Conservation (phyloP, 2,888 invertebrate genomes). For the Steinernema hermaphroditum region DNA sequence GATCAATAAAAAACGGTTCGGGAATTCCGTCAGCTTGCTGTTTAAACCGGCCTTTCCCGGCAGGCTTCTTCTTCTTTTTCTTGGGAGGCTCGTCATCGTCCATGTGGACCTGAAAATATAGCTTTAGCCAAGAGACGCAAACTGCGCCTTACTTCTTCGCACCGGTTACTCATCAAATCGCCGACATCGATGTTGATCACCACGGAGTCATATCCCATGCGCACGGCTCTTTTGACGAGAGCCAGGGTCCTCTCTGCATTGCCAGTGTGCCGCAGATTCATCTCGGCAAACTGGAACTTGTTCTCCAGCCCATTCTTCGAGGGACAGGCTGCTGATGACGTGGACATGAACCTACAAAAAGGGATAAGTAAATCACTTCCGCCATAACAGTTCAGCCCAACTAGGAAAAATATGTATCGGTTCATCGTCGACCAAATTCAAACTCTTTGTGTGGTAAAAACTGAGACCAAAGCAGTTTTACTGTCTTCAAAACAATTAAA, state of each 20-base stretch:
- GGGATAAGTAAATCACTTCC: neutral
- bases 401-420: no score
- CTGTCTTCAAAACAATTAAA: neutral
- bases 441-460: no score
- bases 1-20: conserved; percentile 62
- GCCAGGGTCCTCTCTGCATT: conserved; percentile 46
- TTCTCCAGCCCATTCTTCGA: conserved; percentile 3
- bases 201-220: conserved; percentile 64
- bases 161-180: conserved; percentile 39
- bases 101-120: neutral
- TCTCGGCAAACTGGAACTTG: conserved; percentile 58
- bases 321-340: neutral
- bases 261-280: conserved; percentile 59
- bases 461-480: conserved; percentile 3
- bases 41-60: conserved; percentile 31
- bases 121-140: no score
- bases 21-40: conserved; percentile 49
- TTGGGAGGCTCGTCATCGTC: conserved; percentile 45
- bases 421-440: no score
- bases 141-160: neutral
- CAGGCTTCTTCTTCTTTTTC: conserved; percentile 58
- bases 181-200: conserved; percentile 65
- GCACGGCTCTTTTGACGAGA: conserved; percentile 58
- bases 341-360: neutral
- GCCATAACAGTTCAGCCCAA: neutral